A percentile compares a stretch with the other conserved stretches of the same genome.
These are phyloP conservation scores for Microcebus lehilahytsara DNA, from an alignment of 2,113 vertebrate genomes.

Conservation along the genomic window DNA sequence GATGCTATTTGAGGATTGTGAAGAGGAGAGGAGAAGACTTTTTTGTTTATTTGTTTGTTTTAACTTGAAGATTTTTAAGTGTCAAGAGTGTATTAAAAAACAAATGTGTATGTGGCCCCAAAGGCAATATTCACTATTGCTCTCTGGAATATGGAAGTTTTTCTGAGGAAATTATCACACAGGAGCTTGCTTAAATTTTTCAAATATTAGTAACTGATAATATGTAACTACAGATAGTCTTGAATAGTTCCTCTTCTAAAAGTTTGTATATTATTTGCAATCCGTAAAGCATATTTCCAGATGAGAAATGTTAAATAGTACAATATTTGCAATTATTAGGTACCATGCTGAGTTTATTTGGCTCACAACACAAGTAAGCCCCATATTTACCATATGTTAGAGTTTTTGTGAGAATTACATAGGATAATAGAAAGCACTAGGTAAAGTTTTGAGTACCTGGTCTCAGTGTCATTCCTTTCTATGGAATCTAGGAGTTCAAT, in stretches of 20 bases:
- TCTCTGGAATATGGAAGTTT: background rate
- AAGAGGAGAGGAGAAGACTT: background rate
- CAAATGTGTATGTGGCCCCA: background rate
- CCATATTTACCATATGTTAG: background rate
- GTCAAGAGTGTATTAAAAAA: background rate
- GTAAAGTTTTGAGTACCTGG: background rate
- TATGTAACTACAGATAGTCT: background rate
- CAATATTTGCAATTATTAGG: background rate
- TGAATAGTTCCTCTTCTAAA: background rate
- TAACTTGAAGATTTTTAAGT: background rate
- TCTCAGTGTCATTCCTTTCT: background rate
- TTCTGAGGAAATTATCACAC: background rate
- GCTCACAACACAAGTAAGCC: background rate
- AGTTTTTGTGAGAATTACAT: background rate
- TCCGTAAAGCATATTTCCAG: background rate
- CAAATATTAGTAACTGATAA: background rate
- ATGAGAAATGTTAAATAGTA: background rate
- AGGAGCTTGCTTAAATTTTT: background rate
- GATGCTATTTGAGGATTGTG: background rate
- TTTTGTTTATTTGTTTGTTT: background rate
- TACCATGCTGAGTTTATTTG: background rate
- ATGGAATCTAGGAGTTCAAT: background rate
- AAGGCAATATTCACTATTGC: background rate
- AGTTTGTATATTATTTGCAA: background rate
- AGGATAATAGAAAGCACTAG: background rate